phyloP scores from a whole-genome alignment of 2,888 invertebrate species.

The Catonia carolina region DNA sequence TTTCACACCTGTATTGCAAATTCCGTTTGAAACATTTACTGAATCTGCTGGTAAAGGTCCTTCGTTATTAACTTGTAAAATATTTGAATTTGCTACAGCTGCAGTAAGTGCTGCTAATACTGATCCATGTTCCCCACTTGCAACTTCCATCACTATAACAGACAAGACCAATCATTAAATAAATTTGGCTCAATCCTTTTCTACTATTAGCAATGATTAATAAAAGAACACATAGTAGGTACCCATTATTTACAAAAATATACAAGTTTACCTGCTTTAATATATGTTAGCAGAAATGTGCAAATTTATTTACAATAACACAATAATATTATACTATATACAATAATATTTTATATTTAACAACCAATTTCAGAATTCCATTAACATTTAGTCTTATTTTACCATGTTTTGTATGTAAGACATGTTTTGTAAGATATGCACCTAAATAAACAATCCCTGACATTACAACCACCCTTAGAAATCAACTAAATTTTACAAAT shows the following conservation, averaged over 20 bases:
- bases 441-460: no score
- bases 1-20: no score
- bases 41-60: neutral
- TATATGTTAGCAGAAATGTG: neutral
- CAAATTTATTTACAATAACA: no score
- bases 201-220: neutral
- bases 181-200: neutral
- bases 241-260: neutral
- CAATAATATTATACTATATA: no score
- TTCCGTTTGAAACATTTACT: no score
- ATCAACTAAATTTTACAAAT: no score
- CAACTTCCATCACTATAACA: slow-evolving; percentile 85
- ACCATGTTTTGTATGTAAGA: no score
- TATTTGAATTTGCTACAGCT: slow-evolving; percentile 67
- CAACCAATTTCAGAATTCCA: no score
- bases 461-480: no score
- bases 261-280: neutral
- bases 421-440: no score
- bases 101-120: slow-evolving; percentile 76
- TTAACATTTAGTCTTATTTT: no score
- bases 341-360: no score
- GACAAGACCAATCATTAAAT: neutral
- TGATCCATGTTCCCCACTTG: slow-evolving; percentile 90
- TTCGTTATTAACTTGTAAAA: slow-evolving; percentile 40
- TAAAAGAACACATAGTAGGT: neutral